Evolutionary conservation across 2,888 invertebrate species (phyloP).

Genomic region (Lathronympha strigana): DNA sequence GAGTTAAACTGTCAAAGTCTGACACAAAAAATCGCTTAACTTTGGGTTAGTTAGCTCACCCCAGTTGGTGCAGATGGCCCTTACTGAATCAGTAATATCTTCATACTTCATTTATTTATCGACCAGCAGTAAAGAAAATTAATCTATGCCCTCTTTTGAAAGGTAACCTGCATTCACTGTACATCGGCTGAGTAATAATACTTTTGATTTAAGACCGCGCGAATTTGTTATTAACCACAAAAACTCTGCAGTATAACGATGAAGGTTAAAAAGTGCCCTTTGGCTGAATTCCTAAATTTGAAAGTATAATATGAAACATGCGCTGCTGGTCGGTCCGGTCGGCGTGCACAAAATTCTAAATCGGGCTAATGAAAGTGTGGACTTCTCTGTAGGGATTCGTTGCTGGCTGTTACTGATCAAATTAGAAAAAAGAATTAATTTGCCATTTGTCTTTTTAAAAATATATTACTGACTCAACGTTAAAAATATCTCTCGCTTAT

Average conservation of each 20-base stretch:
- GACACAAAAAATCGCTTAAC: too few relatives aligned
- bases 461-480: background rate
- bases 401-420: background rate
- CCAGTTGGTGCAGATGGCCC: too few relatives aligned
- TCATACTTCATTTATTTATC: too few relatives aligned
- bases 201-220: constrained; percentile 29
- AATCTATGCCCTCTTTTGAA: background rate
- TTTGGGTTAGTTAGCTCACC: too few relatives aligned
- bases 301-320: constrained; percentile 78
- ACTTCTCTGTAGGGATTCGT: constrained; percentile 26
- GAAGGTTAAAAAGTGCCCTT: constrained; percentile 59
- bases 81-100: too few relatives aligned
- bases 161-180: background rate
- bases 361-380: constrained; percentile 72
- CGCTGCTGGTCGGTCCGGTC: constrained; percentile 59
- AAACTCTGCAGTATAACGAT: constrained; percentile 66
- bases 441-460: background rate
- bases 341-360: constrained; percentile 70
- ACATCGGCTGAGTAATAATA: constrained; percentile 8
- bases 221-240: constrained; percentile 45
- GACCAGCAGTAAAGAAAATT: too few relatives aligned
- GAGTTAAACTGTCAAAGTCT: too few relatives aligned
- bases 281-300: constrained; percentile 66
- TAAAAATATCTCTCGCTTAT: background rate
- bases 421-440: background rate